These are phyloP conservation scores for Protosalanx chinensis DNA, from an alignment of 2,797 vertebrate species.

Conservation along the genomic window DNA sequence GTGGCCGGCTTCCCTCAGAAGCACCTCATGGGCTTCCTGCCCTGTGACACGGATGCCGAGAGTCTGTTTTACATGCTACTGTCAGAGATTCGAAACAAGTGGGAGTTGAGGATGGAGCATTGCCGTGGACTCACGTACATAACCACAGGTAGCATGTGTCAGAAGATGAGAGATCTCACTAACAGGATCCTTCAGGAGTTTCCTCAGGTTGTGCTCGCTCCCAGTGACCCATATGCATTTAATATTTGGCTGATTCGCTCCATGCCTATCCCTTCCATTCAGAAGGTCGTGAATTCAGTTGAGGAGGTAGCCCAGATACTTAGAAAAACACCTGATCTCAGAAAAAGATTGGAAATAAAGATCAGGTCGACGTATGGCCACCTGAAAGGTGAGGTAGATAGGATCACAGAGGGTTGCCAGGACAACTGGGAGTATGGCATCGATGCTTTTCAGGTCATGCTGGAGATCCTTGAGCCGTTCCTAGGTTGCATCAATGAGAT, in stretches of 20 bases:
- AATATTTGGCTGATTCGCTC: constrained; percentile 95
- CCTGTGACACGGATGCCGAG: constrained; percentile 81
- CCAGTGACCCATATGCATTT: constrained; percentile 92
- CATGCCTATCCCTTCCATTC: constrained; percentile 83
- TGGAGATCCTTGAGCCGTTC: constrained; percentile 89
- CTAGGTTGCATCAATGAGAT: constrained; percentile 87
- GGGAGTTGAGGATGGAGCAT: constrained; percentile 94
- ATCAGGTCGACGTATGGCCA: constrained; percentile 84
- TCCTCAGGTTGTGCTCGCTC: constrained; percentile 87
- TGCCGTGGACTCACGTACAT: constrained; percentile 91
- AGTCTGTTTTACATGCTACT: constrained; percentile 86
- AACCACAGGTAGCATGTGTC: constrained; percentile 83
- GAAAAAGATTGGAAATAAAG: constrained; percentile 79
- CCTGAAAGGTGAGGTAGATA: constrained; percentile 80
- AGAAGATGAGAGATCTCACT: constrained; percentile 91
- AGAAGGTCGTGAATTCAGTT: constrained; percentile 82
- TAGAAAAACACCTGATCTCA: constrained; percentile 78
- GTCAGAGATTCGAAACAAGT: constrained; percentile 85
- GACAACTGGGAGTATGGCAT: constrained; percentile 89
- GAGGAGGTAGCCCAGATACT: constrained; percentile 86
- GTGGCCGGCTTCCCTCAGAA: constrained; percentile 88
- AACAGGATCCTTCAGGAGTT: constrained; percentile 89
- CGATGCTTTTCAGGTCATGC: constrained; percentile 87
- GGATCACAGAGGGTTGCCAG: constrained; percentile 81
- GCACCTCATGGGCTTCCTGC: constrained; percentile 90